Percentiles rank a stretch among this genome's conserved stretches.
phyloP scores from a whole-genome alignment of 2,113 vertebrate species.

The Myiagra hebetior region DNA sequence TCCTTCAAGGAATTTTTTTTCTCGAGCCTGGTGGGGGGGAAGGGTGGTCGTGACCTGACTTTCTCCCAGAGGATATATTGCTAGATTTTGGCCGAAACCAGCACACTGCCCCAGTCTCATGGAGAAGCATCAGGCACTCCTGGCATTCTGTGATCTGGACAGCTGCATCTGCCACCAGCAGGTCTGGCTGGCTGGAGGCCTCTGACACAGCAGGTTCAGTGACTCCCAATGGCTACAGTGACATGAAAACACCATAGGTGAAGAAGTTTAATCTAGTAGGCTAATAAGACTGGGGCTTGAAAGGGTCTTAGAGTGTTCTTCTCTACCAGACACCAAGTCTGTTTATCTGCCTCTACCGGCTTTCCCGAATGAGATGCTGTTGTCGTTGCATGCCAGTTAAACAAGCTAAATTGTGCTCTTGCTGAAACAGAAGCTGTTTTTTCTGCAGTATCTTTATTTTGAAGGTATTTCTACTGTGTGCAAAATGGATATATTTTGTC shows the following conservation, averaged over 20 bases:
- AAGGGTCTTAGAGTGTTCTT: background rate
- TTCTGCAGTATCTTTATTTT: background rate
- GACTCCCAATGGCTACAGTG: background rate
- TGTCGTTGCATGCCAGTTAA: background rate
- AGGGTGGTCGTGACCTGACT: too few species aligned
- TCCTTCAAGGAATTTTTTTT: too few species aligned
- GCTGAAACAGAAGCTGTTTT: background rate
- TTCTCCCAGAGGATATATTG: too few species aligned
- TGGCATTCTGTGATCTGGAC: too few species aligned
- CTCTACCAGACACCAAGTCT: background rate
- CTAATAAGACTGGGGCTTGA: background rate
- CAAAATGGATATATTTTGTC: background rate
- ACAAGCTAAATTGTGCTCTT: background rate
- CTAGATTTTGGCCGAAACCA: too few species aligned
- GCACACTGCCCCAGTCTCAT: too few species aligned
- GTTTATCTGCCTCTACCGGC: background rate
- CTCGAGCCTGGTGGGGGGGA: too few species aligned
- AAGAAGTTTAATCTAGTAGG: too few species aligned
- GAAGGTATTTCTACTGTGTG: background rate
- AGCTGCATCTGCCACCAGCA: background rate
- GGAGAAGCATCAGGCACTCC: background rate
- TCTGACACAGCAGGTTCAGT: background rate
- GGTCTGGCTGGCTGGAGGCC: background rate
- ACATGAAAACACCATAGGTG: too few species aligned
- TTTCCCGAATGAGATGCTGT: background rate